Conservation (phyloP, 2,797 vertebrate genomes). For the Caiman crocodilus region DNA sequence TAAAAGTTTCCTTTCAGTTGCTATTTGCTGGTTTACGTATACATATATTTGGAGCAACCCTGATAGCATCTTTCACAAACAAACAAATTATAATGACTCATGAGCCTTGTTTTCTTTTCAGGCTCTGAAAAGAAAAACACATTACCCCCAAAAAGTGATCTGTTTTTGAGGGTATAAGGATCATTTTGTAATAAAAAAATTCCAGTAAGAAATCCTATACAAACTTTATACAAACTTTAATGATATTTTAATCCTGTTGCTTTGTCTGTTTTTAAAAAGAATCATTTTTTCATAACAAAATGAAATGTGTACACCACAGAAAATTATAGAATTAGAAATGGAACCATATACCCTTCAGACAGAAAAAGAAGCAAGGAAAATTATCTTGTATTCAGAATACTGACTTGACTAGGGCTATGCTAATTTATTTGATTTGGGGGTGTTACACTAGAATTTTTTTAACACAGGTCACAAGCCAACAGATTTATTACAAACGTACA, state of each 20-base stretch:
- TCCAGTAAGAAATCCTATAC: neutral
- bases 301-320: neutral
- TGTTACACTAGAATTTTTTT: neutral
- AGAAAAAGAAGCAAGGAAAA: neutral
- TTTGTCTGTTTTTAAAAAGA: neutral
- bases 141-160: neutral
- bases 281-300: neutral
- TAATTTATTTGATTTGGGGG: neutral
- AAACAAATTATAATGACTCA: neutral
- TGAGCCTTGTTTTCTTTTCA: neutral
- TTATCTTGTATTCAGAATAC: neutral
- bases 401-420: neutral
- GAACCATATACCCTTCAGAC: neutral
- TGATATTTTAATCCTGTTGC: neutral
- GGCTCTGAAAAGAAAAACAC: neutral
- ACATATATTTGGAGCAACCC: neutral
- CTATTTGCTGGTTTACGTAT: neutral
- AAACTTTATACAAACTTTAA: neutral
- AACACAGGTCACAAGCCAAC: neutral
- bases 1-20: neutral
- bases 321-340: neutral
- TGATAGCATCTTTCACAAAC: neutral
- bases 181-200: neutral
- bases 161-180: neutral
- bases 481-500: neutral